A percentile compares a stretch with the other conserved stretches of the same genome.
Conservation (phyloP, 2,113 vertebrate genomes). For the Camelus dromedarius region DNA sequence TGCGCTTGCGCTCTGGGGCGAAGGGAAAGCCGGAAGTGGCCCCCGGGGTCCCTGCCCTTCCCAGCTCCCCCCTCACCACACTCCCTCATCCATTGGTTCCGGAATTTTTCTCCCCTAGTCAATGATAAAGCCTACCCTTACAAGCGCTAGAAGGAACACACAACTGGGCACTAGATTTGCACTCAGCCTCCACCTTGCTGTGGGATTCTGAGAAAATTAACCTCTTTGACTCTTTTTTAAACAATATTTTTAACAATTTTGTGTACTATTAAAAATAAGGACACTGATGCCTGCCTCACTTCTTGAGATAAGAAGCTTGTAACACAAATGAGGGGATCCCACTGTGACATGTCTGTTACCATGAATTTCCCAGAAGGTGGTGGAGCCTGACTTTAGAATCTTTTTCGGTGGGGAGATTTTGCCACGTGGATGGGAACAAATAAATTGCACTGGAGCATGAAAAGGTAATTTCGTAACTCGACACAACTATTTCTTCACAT, state of each 20-base stretch:
- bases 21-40: rapidly evolving
- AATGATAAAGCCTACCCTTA: background rate
- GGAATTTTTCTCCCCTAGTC: background rate
- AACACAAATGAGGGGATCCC: background rate
- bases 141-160: background rate
- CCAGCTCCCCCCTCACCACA: rapidly evolving
- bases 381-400: background rate
- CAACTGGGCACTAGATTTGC: background rate
- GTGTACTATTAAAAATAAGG: background rate
- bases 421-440: background rate
- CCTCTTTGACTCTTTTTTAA: background rate
- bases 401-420: background rate
- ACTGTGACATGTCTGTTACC: no score
- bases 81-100: background rate
- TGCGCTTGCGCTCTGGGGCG: background rate
- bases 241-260: background rate
- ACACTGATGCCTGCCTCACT: background rate
- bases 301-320: background rate
- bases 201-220: constrained; percentile 17
- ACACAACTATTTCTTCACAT: constrained; percentile 21
- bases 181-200: background rate
- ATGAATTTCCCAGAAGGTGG: background rate
- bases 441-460: background rate
- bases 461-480: background rate
- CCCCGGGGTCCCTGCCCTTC: rapidly evolving